Conservation (phyloP, 2,888 invertebrate genomes). For the Papilio gigon region DNA sequence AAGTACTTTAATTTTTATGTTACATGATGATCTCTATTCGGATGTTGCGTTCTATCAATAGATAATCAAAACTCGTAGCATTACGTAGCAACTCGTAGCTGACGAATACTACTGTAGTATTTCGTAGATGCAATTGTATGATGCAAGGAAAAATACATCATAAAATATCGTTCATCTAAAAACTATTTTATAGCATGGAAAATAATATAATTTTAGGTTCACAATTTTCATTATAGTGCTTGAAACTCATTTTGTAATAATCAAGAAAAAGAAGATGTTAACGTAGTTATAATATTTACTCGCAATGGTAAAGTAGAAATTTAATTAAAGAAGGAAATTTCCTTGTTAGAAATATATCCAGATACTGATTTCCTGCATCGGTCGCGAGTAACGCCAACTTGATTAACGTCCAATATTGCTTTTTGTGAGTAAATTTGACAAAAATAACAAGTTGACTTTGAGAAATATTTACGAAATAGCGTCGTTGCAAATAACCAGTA, state of each 20-base stretch:
- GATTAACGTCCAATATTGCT: constrained; percentile 6
- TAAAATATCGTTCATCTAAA: neutral
- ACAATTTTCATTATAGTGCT: no score
- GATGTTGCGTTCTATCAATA: neutral
- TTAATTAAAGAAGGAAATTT: constrained; percentile 42
- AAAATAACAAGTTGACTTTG: constrained; percentile 6
- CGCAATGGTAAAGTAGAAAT: neutral
- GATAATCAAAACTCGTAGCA: neutral
- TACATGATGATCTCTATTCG: neutral
- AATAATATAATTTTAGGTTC: neutral
- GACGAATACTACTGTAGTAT: neutral
- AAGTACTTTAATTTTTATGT: neutral
- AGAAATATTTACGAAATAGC: neutral
- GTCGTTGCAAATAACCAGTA: neutral
- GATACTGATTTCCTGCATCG: constrained; percentile 26
- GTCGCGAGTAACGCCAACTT: neutral
- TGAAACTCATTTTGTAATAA: no score
- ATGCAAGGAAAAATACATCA: neutral
- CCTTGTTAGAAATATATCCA: constrained; percentile 44
- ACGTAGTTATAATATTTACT: neutral
- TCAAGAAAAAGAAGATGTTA: neutral
- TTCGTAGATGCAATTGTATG: constrained; percentile 8
- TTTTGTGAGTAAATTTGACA: constrained; percentile 8
- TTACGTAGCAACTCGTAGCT: neutral
- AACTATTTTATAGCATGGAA: neutral